Percentiles rank a stretch among this genome's conserved stretches.
Evolutionary conservation across 2,797 vertebrate genomes (phyloP).

Genomic region (Malurus splendens): DNA sequence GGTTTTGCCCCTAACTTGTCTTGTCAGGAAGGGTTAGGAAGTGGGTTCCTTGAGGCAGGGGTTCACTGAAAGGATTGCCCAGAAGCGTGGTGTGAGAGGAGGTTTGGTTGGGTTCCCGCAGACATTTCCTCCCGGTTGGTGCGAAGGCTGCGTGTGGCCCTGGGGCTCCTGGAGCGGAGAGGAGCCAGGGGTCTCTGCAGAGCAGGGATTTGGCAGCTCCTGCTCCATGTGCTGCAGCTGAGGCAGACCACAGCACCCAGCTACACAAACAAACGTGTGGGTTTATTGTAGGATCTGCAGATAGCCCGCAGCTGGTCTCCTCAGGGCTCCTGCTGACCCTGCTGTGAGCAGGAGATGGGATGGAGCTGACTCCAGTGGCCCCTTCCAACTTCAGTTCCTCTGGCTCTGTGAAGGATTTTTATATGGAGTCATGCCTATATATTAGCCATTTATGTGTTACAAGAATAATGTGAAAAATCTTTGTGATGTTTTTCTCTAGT

Average conservation of each 20-base stretch:
- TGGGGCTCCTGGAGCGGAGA: background rate
- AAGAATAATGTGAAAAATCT: background rate
- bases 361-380: background rate
- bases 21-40: background rate
- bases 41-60: background rate
- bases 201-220: background rate
- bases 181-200: fast-evolving
- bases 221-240: background rate
- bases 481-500: background rate
- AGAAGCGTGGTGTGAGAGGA: fast-evolving
- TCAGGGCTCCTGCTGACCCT: background rate
- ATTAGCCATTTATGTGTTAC: background rate
- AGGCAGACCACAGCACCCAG: fast-evolving
- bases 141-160: fast-evolving
- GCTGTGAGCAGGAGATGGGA: background rate
- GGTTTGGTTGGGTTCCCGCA: background rate
- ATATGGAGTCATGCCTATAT: fast-evolving
- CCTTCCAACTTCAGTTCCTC: background rate
- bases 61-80: fast-evolving
- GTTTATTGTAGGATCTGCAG: background rate
- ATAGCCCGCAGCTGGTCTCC: background rate
- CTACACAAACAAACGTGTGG: background rate
- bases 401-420: background rate
- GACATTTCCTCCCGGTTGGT: fast-evolving
- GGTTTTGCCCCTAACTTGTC: background rate